Conservation (phyloP, 2,797 vertebrate genomes). For the Hypotaenidia philippensis region DNA sequence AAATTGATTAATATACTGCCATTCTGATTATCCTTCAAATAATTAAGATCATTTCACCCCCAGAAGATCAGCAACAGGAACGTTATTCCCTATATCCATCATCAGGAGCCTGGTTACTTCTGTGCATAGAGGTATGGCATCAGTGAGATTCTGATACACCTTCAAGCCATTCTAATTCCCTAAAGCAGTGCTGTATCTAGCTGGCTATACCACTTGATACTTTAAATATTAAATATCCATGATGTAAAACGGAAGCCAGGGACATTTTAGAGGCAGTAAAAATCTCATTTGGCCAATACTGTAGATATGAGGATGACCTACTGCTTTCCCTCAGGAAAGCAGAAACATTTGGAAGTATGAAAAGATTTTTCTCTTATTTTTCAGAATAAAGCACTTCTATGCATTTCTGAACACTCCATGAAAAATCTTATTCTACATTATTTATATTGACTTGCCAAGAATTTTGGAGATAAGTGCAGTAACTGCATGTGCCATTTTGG, state of each 20-base stretch:
- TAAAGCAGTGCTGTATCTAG: neutral
- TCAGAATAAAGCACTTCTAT: conserved; percentile 40
- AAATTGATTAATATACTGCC: conserved; percentile 11
- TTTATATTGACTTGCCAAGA: conserved; percentile 64
- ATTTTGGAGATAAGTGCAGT: conserved; percentile 41
- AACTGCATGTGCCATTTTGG: conserved; percentile 41
- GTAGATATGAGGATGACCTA: conserved; percentile 43
- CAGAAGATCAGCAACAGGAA: conserved; percentile 12
- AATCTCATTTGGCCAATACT: conserved; percentile 51
- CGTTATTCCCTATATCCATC: neutral
- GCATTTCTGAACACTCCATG: conserved; percentile 55
- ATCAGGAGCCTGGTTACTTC: neutral
- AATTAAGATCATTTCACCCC: conserved; percentile 29
- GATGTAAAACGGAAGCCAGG: conserved; percentile 41
- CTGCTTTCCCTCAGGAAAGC: neutral
- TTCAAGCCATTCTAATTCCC: conserved; percentile 40
- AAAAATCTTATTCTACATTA: conserved; percentile 50
- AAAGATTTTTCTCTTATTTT: neutral
- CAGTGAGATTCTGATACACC: neutral
- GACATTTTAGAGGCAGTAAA: conserved; percentile 64
- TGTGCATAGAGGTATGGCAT: neutral
- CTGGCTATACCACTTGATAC: neutral
- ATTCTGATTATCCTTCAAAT: conserved; percentile 41
- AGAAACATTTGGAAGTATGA: neutral
- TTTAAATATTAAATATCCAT: conserved; percentile 11